Percentiles rank a stretch among this genome's conserved stretches.
Evolutionary conservation across 2,797 vertebrate species (phyloP).

Genomic region (Sebastes kiyomatsui): DNA sequence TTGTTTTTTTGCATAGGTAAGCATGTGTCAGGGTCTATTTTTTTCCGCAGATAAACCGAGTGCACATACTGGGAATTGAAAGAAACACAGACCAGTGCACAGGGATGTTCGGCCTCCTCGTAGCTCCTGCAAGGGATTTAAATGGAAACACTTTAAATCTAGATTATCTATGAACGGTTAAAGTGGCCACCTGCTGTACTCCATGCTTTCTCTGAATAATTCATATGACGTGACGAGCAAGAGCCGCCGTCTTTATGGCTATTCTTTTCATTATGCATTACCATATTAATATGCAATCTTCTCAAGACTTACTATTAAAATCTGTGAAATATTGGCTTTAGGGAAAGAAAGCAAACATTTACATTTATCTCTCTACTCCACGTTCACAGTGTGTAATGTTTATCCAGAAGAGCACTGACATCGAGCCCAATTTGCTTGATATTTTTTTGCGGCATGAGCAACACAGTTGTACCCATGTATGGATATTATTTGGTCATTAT

Average conservation of each 20-base stretch:
- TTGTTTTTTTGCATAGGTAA: constrained; percentile 27
- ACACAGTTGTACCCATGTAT: background rate
- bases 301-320: constrained; percentile 12
- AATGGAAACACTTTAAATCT: constrained; percentile 48
- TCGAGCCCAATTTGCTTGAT: background rate
- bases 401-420: background rate
- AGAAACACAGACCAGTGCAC: constrained; percentile 12
- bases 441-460: background rate
- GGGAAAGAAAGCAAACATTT: background rate
- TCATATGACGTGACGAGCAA: constrained; percentile 12
- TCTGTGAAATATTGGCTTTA: background rate
- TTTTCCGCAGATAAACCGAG: background rate
- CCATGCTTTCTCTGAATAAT: constrained; percentile 44
- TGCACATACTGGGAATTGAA: constrained; percentile 4
- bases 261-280: constrained; percentile 37
- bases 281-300: constrained; percentile 23
- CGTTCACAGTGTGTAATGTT: background rate
- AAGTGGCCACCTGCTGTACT: constrained; percentile 49
- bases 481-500: background rate
- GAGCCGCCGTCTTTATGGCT: constrained; percentile 6
- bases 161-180: constrained; percentile 49
- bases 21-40: constrained; percentile 20
- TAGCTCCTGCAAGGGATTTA: constrained; percentile 14
- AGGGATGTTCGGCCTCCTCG: background rate
- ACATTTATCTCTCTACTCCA: background rate